Evolutionary conservation across 2,888 invertebrate genomes (phyloP), one percentile per base, ranked within the genome.

Genomic region (Drosophila atripex): DNA sequence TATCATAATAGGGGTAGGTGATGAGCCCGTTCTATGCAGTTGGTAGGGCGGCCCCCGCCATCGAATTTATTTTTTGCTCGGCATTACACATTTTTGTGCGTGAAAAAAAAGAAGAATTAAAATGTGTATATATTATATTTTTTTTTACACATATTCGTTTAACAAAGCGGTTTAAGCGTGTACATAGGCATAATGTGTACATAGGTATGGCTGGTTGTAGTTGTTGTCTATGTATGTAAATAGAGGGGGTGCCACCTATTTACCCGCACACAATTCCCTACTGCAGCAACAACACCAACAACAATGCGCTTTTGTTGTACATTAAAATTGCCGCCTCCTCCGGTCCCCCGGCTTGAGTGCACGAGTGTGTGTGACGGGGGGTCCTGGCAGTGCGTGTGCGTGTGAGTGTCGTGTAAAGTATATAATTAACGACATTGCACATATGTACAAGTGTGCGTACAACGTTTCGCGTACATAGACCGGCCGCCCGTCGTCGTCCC

Each of bases 221-320:
- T 75, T 65, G 82, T 61, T 65, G 77, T 65, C 51, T 75, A 77
- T 85, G 60, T 75, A 77, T 85, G 60, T 78, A 79, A 61, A 75
- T 38, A 47, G 63, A 52, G 63, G 35, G 61, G 60, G 46, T 66
- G 49, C 57, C 66, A 80, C 80, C 75, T 84, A 80, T 69, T 46
- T 71, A 64, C 76, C 66, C 80, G 78, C 85, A 71, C 78, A 83
- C 80, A 72, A 76, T 75, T 64, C 66, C 30, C 14, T 39, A 50
- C 54, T 52, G 46, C 68, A 58, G 21, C 52, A 52, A 55, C 73
- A 77, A 63, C 69, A 76, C 57, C 59, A 73, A 61, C 59, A 74
- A 71, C 66, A 78, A 72, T 71, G 78, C 79, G 69, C 77, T 77
- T 83, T 86, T 86, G 86, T 86, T 84, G 78, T 84, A 84, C 84